Percentiles rank a stretch among this genome's conserved stretches.
Conservation (phyloP, 2,797 vertebrate species). For the Meda fulgida region DNA sequence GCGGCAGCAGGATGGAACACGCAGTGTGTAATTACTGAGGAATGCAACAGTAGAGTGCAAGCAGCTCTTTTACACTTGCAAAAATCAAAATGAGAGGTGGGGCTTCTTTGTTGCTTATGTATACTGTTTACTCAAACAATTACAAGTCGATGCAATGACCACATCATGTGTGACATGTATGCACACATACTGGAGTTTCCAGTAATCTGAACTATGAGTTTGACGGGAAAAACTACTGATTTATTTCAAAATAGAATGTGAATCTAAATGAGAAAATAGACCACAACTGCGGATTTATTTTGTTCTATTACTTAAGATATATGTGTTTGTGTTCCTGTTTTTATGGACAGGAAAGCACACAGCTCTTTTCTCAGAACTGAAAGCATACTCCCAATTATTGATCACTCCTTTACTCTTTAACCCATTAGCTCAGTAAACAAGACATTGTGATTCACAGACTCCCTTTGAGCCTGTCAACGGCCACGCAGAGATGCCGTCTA, state of each 20-base stretch:
- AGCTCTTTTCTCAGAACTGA: neutral
- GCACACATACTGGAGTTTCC: neutral
- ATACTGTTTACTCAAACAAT: neutral
- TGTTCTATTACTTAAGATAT: neutral
- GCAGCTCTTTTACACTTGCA: slow-evolving; percentile 35
- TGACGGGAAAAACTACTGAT: neutral
- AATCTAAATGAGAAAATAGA: too few relatives aligned
- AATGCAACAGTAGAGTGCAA: slow-evolving; percentile 44
- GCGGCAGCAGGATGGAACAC: slow-evolving; percentile 52
- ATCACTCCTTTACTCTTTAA: slow-evolving; percentile 25
- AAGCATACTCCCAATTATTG: slow-evolving; percentile 7
- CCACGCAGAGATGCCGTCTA: too few relatives aligned
- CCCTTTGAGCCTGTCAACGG: neutral
- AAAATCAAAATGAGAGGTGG: slow-evolving; percentile 15
- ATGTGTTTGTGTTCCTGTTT: neutral
- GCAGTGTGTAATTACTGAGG: slow-evolving; percentile 49
- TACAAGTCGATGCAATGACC: neutral
- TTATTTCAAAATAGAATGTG: neutral
- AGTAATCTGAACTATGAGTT: neutral
- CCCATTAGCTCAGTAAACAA: slow-evolving; percentile 28
- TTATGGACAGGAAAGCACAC: neutral
- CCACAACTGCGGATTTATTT: neutral
- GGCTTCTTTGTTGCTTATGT: neutral
- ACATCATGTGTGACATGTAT: neutral
- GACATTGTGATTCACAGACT: slow-evolving; percentile 5